A percentile compares a stretch with the other conserved stretches of the same genome.
These are phyloP conservation scores for Hydropsyche tenuis DNA, from an alignment of 1,140 invertebrate species.

Conservation along the genomic window DNA sequence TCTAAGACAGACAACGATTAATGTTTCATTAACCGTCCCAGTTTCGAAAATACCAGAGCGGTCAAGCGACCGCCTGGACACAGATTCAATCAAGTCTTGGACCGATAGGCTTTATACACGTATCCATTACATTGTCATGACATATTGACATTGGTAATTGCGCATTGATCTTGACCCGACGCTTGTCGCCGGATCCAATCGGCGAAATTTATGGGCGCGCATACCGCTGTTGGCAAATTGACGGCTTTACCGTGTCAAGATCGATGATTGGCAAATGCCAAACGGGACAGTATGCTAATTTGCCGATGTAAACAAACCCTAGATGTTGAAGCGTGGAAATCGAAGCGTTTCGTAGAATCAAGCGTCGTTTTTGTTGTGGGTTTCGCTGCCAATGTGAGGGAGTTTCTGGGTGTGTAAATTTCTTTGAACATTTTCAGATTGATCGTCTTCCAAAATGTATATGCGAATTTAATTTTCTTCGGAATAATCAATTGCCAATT, in stretches of 20 bases:
- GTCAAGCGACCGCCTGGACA: no score
- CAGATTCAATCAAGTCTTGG: no score
- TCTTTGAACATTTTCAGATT: neutral
- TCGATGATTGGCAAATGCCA: constrained; percentile 26
- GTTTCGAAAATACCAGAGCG: no score
- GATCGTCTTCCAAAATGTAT: neutral
- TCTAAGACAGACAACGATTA: no score
- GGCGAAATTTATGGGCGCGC: neutral
- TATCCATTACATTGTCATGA: neutral
- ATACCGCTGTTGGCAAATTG: neutral
- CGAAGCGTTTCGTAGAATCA: neutral
- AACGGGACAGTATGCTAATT: neutral
- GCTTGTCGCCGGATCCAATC: neutral
- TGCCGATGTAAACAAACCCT: neutral
- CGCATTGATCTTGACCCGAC: constrained; percentile 26
- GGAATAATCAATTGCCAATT: constrained; percentile 12
- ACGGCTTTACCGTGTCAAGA: constrained; percentile 17
- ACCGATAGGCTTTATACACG: no score
- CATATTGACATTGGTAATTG: neutral
- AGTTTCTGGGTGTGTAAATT: neutral
- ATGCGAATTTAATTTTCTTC: constrained; percentile 3
- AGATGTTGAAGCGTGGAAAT: constrained; percentile 1
- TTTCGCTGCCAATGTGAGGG: neutral
- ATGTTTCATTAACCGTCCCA: no score
- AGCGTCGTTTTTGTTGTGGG: neutral